Evolutionary conservation across 1,140 invertebrate genomes (phyloP).

Genomic region (Nephila pilipes): DNA sequence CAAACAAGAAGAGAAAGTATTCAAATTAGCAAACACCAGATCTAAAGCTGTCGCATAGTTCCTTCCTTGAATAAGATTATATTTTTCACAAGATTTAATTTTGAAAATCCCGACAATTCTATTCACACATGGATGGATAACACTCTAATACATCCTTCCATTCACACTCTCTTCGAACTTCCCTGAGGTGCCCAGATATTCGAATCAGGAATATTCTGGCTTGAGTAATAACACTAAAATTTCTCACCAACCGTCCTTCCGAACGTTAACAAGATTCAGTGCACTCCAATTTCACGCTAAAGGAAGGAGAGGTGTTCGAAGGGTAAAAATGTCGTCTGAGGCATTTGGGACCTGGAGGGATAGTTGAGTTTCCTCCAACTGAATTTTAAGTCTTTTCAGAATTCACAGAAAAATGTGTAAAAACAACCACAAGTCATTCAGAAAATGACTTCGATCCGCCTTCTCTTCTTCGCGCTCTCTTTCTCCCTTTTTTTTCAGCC

Average conservation of each 20-base stretch:
- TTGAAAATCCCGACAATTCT: no score
- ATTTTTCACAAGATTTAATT: no score
- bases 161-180: not conserved
- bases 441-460: slow-evolving; percentile 36
- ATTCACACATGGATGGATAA: no score
- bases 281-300: slow-evolving; percentile 15
- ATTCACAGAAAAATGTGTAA: slow-evolving; percentile 31
- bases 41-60: no score
- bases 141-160: no score
- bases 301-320: not conserved
- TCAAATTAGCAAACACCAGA: no score
- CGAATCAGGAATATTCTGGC: not conserved
- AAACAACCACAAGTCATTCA: slow-evolving; percentile 65
- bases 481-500: not conserved
- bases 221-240: slow-evolving; percentile 27
- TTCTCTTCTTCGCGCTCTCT: not conserved
- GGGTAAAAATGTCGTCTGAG: not conserved
- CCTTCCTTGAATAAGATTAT: no score
- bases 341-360: not conserved
- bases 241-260: not conserved
- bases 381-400: not conserved
- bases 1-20: no score
- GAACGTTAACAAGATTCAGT: not conserved
- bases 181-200: not conserved
- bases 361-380: not conserved